phyloP scores from a whole-genome alignment of 2,113 vertebrate genomes.

The Hemiscyllium ocellatum region DNA sequence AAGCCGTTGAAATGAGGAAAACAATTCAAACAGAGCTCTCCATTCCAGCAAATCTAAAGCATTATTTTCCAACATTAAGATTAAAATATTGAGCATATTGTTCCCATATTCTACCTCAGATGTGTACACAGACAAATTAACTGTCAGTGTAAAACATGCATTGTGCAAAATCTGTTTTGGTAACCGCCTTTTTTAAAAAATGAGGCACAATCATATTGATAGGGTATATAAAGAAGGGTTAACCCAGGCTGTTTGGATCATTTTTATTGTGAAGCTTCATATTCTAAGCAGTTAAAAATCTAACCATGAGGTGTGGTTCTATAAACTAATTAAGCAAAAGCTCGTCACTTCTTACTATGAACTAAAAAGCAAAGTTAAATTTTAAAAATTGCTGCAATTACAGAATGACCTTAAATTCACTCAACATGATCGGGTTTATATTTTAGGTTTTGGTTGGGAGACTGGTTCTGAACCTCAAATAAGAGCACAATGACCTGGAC shows the following conservation, averaged over 20 bases:
- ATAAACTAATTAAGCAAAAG: not conserved
- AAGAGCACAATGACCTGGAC: not conserved
- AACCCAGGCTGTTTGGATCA: no score
- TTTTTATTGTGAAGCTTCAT: not conserved
- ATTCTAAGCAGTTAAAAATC: not conserved
- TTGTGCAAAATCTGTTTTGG: not conserved
- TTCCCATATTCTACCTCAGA: not conserved
- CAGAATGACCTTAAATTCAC: not conserved
- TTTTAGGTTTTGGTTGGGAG: not conserved
- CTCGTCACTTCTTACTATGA: not conserved
- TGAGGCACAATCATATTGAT: no score
- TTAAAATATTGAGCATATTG: conserved; percentile 43
- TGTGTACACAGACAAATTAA: not conserved
- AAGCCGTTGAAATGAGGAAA: not conserved
- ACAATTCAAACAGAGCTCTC: not conserved
- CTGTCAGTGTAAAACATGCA: not conserved
- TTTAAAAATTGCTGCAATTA: not conserved
- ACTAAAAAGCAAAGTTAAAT: not conserved
- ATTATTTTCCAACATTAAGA: not conserved
- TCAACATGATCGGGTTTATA: not conserved
- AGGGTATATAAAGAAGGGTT: no score
- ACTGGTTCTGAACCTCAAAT: not conserved
- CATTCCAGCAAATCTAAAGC: conserved; percentile 35
- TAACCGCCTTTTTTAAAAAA: no score
- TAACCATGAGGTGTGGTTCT: not conserved